These are phyloP conservation scores for Crenichthys baileyi DNA, from an alignment of 2,797 vertebrate species.

Conservation along the genomic window DNA sequence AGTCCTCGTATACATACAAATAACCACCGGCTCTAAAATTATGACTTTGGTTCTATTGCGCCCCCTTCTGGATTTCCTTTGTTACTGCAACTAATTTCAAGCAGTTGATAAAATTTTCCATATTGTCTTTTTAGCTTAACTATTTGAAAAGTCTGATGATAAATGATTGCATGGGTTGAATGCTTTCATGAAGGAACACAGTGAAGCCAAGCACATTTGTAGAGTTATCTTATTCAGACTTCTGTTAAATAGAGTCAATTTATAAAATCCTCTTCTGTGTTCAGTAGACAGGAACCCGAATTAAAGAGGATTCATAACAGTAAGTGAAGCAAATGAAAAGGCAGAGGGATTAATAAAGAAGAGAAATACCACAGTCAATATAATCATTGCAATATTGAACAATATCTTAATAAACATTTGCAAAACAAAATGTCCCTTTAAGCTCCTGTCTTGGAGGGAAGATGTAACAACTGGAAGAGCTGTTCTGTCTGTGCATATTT, in stretches of 20 bases:
- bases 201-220: neutral
- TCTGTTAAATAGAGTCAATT: neutral
- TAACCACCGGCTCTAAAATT: neutral
- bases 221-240: neutral
- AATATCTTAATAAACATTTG: neutral
- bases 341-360: neutral
- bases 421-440: too few species aligned
- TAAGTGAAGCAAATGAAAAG: neutral
- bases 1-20: too few species aligned
- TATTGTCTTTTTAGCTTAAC: neutral
- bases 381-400: neutral
- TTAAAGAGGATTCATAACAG: neutral
- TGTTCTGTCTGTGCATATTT: neutral
- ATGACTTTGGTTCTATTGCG: slow-evolving; percentile 11
- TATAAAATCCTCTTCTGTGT: neutral
- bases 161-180: neutral
- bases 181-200: neutral
- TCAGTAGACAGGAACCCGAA: too few species aligned
- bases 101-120: neutral
- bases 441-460: neutral
- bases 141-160: neutral
- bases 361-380: neutral
- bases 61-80: slow-evolving; percentile 38
- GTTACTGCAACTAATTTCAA: slow-evolving; percentile 32
- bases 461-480: neutral